Base-by-base conservation (phyloP, 2,797 vertebrate species). In the Typhlichthys subterraneus region DNA sequence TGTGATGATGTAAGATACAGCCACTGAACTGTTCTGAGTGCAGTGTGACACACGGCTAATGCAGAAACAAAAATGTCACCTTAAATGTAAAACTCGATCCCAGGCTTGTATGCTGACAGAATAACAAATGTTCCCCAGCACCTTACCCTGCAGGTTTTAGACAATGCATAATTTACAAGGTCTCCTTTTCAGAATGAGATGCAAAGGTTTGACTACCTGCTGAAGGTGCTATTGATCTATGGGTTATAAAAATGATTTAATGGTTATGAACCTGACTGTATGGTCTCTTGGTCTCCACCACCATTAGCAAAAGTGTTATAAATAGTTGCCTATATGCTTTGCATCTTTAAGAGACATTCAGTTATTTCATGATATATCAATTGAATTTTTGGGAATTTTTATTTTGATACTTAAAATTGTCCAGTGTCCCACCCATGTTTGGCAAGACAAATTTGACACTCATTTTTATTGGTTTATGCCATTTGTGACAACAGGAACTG, bases 111-210 rank as follows among this genome's bases (percentile, higher is more conserved):
- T 51, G 56, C 74, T 33, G 68, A 63, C 71, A 77, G 85, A 81
- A 85, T 79, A 75, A 86, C 72, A 83, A 83, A 77, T 70, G 66
- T 69, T 67, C 72, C 42, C 52, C 57, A 51, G 69, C 69, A 59
- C 31, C 48, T 15, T 23, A 9, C 61, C 61, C 45, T 13, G 52
- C 65, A 61, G 75, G 78, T 6, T 13, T 81, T 69, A 74, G 71
- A 82, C 61, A 3, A 85, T 87, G 70, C 70, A 86, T 87, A 71
- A 87, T 90, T 87, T 80, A 83, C 61, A 72, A 62, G 50, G 38
- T 48, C 33, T 52, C 54, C 52, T 12, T 63, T 47, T 71, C 55
- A 72, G 76, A 79, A 64, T 33, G 64, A 63, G 70, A 51, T 4
- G 51, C 54, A 65, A 52, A 60, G 12, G 54, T 52, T 50, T 70